Evolutionary conservation across 2,888 invertebrate species (phyloP).

Genomic region (Dasysyrphus tricinctus): DNA sequence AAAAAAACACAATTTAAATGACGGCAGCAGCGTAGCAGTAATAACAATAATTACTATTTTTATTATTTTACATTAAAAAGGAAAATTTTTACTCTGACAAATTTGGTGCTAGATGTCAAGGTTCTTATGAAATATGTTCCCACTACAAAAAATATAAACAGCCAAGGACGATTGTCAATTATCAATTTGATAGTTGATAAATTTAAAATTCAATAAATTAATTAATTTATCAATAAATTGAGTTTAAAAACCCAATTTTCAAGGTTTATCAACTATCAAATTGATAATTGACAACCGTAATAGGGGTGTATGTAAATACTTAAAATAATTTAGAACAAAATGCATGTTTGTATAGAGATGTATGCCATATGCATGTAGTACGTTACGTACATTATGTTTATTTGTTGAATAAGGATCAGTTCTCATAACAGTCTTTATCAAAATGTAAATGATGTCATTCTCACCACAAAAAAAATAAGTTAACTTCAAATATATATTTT

Average conservation of each 20-base stretch:
- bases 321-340: neutral
- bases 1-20: slow-evolving; percentile 16
- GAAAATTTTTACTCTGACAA: neutral
- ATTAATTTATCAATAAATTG: too few species aligned
- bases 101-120: slow-evolving; percentile 28
- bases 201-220: too few species aligned
- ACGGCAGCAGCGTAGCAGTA: neutral
- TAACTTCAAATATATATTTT: neutral
- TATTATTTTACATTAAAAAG: neutral
- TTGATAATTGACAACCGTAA: too few species aligned
- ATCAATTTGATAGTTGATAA: too few species aligned
- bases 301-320: too few species aligned
- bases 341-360: neutral
- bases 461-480: neutral
- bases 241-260: too few species aligned
- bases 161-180: neutral
- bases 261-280: too few species aligned
- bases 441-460: slow-evolving; percentile 71
- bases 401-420: neutral
- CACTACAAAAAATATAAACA: neutral
- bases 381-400: neutral
- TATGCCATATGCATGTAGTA: neutral
- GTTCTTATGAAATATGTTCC: neutral
- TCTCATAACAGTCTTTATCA: slow-evolving; percentile 31
- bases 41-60: slow-evolving; percentile 13